These are phyloP conservation scores for Lycaon pictus DNA, from an alignment of 2,113 vertebrate genomes.

Conservation along the genomic window DNA sequence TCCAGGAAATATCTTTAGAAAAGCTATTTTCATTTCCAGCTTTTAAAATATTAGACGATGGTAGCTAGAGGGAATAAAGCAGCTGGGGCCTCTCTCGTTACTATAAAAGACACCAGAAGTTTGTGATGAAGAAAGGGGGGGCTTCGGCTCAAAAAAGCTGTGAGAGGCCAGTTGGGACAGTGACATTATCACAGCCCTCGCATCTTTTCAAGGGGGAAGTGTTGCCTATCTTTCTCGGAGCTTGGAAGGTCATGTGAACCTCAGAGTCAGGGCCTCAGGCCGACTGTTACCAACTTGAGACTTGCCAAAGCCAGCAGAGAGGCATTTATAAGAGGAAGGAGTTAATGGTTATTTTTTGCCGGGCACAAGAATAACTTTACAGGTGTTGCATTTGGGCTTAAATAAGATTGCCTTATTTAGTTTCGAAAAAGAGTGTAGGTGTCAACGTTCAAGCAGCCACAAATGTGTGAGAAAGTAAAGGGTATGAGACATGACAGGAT, in stretches of 20 bases:
- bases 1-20: slow-evolving; percentile 83
- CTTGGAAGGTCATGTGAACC: slow-evolving; percentile 56
- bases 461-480: slow-evolving; percentile 91
- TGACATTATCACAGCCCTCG: slow-evolving; percentile 44
- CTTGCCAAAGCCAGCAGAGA: slow-evolving; percentile 64
- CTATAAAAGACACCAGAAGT: slow-evolving; percentile 74
- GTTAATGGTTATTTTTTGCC: slow-evolving; percentile 82
- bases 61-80: slow-evolving; percentile 78
- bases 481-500: slow-evolving; percentile 94
- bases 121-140: slow-evolving; percentile 69
- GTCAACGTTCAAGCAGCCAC: slow-evolving; percentile 87
- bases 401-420: slow-evolving; percentile 85
- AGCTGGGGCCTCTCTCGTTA: slow-evolving; percentile 64
- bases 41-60: slow-evolving; percentile 82
- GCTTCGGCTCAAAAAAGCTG: slow-evolving; percentile 71
- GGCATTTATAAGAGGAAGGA: slow-evolving; percentile 70
- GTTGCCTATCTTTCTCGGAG: slow-evolving; percentile 57
- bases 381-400: slow-evolving; percentile 85
- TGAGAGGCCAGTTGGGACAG: slow-evolving; percentile 33
- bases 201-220: slow-evolving; percentile 67
- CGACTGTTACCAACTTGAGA: slow-evolving; percentile 70
- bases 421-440: slow-evolving; percentile 84
- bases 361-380: slow-evolving; percentile 85
- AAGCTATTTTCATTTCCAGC: slow-evolving; percentile 84
- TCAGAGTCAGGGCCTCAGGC: slow-evolving; percentile 53